Conservation (phyloP, 1,140 invertebrate genomes). For the Coenobita brevimanus region DNA sequence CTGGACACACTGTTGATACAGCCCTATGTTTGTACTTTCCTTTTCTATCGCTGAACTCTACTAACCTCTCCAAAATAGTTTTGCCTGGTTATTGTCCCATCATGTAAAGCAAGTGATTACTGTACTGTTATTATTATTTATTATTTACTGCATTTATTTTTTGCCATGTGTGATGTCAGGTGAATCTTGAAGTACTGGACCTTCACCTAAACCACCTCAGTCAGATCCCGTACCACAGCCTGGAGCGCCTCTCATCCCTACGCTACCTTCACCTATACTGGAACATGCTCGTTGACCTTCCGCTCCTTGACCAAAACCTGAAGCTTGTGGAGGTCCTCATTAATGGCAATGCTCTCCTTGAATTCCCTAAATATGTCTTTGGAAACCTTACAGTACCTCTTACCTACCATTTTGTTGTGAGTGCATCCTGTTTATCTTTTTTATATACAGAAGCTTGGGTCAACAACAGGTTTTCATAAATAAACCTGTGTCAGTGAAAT, state of each 20-base stretch:
- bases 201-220: slow-evolving; percentile 42
- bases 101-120: too few relatives aligned
- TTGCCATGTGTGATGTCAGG: slow-evolving; percentile 21
- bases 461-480: not conserved
- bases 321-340: slow-evolving; percentile 33
- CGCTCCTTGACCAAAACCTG: slow-evolving; percentile 11
- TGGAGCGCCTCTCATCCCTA: slow-evolving; percentile 7
- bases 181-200: slow-evolving; percentile 45
- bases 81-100: too few relatives aligned
- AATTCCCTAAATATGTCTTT: slow-evolving; percentile 48
- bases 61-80: too few relatives aligned
- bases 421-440: not conserved
- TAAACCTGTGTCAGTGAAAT: not conserved
- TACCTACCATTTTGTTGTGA: slow-evolving; percentile 52
- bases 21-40: too few relatives aligned
- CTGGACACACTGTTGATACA: too few relatives aligned
- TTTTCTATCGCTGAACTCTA: too few relatives aligned
- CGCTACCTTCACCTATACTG: slow-evolving; percentile 38
- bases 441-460: too few relatives aligned
- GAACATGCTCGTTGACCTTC: slow-evolving; percentile 28
- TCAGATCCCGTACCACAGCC: slow-evolving; percentile 11
- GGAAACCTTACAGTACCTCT: slow-evolving; percentile 45
- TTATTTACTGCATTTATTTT: too few relatives aligned
- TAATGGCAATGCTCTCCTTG: slow-evolving; percentile 37
- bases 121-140: too few relatives aligned